Conservation (phyloP, 2,797 vertebrate species). For the Tapera naevia region DNA sequence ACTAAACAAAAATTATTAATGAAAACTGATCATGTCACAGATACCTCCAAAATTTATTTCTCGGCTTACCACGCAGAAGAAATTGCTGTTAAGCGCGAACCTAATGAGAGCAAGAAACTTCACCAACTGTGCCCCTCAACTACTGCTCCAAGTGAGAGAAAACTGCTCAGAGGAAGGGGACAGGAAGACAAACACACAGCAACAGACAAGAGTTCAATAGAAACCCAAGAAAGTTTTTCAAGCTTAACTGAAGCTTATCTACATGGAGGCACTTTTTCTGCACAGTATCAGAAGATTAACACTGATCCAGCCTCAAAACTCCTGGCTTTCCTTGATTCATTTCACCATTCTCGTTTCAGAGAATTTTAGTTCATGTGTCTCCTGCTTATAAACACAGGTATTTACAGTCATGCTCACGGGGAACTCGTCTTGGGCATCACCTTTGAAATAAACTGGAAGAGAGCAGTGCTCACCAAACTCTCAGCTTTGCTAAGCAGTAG, state of each 20-base stretch:
- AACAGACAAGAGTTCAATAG: background rate
- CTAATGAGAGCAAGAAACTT: background rate
- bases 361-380: conserved; percentile 1
- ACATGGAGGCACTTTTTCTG: background rate
- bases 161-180: background rate
- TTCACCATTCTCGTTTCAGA: background rate
- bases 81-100: background rate
- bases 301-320: background rate
- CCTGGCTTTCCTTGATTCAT: background rate
- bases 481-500: background rate
- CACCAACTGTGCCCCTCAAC: background rate
- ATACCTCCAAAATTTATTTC: background rate
- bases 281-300: background rate
- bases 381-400: background rate
- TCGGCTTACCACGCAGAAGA: background rate
- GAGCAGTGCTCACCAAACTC: background rate
- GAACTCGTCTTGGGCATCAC: background rate
- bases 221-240: background rate
- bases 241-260: background rate
- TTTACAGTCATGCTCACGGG: background rate
- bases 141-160: background rate
- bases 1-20: background rate
- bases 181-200: background rate
- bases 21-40: background rate
- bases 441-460: background rate